A percentile compares a stretch with the other conserved stretches of the same genome.
Conservation (phyloP, 1,140 invertebrate genomes). For the Mizuhopecten yessoensis region DNA sequence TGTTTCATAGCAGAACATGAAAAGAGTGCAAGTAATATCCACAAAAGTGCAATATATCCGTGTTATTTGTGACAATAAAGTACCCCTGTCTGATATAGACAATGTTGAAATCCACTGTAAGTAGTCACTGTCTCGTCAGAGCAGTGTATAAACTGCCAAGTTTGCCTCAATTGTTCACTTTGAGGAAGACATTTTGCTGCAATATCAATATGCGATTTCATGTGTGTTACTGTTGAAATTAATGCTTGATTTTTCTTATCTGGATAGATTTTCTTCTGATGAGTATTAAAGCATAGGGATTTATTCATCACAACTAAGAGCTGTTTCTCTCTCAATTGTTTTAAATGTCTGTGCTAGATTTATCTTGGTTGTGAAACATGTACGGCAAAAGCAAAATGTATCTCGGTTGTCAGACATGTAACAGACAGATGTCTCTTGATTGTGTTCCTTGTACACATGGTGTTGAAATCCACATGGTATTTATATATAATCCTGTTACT, state of each 20-base stretch:
- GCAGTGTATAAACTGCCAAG: neutral
- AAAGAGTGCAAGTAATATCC: neutral
- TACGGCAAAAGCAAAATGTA: no score
- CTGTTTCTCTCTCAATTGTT: no score
- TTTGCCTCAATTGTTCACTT: neutral
- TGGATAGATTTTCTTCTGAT: no score
- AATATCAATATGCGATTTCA: neutral
- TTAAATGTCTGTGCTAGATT: no score
- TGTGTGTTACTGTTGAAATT: neutral
- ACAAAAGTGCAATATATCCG: neutral
- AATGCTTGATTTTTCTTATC: no score
- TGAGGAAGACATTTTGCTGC: neutral
- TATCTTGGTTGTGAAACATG: no score
- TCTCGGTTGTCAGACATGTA: no score
- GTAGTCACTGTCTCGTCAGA: neutral
- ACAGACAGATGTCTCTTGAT: no score
- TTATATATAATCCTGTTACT: neutral
- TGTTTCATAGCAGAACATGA: neutral
- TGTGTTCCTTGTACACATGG: no score
- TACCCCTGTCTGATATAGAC: no score
- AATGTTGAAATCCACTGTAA: neutral
- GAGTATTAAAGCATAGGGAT: neutral
- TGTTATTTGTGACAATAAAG: neutral
- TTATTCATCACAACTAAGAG: neutral
- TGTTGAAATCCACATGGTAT: no score